phyloP scores from a whole-genome alignment of 2,113 vertebrate genomes.

The Illadopsis cleaveri region DNA sequence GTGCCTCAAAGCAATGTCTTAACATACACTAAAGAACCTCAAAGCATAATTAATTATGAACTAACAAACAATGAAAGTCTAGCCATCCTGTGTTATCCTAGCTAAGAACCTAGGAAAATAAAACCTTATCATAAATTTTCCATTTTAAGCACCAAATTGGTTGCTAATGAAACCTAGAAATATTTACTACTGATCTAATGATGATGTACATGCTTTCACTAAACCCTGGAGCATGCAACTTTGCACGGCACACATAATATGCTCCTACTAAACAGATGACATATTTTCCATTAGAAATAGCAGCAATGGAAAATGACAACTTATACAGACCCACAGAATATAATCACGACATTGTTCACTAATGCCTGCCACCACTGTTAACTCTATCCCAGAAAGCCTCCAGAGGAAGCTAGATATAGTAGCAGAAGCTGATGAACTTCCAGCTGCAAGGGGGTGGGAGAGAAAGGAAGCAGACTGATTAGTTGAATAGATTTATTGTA shows the following conservation, averaged over 20 bases:
- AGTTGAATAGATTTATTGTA: slow-evolving; percentile 5
- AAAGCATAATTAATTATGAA: neutral
- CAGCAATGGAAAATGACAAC: slow-evolving; percentile 42
- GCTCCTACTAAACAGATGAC: neutral
- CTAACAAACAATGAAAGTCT: neutral
- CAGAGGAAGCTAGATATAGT: slow-evolving; percentile 14
- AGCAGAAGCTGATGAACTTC: slow-evolving; percentile 22
- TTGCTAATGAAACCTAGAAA: neutral
- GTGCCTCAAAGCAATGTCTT: neutral
- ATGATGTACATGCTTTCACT: neutral
- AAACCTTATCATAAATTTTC: neutral
- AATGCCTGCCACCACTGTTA: slow-evolving; percentile 11
- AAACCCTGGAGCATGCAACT: neutral
- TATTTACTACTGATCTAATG: neutral
- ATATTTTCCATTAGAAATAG: slow-evolving; percentile 32
- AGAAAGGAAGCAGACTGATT: neutral
- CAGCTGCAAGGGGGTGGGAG: slow-evolving; percentile 28
- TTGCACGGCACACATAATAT: neutral
- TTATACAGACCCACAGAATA: neutral
- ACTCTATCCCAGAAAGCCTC: neutral
- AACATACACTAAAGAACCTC: neutral
- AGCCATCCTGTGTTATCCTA: neutral
- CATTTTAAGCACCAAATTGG: neutral
- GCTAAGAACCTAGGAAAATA: neutral
- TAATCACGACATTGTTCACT: slow-evolving; percentile 3